Percentiles rank a stretch among this genome's conserved stretches.
Evolutionary conservation across 2,888 invertebrate genomes (phyloP).

Genomic region (Drosophila ezoana): DNA sequence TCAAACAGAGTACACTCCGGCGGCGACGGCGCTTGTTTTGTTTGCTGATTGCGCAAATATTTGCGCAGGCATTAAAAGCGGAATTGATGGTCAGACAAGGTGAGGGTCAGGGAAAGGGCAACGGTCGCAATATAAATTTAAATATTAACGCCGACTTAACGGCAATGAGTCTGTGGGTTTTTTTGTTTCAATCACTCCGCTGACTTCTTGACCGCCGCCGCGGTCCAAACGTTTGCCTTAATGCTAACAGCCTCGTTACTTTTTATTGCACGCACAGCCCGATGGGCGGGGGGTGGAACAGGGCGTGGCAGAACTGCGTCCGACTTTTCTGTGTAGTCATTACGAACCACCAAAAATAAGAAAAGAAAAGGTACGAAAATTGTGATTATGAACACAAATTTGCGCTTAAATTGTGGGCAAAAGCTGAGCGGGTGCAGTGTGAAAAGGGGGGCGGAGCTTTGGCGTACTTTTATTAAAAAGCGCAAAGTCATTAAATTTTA

Average conservation of each 20-base stretch:
- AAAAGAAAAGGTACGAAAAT: conserved; percentile 72
- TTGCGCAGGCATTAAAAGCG: conserved; percentile 77
- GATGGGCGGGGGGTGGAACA: conserved; percentile 5
- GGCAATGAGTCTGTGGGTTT: conserved; percentile 69
- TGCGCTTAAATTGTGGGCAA: conserved; percentile 68
- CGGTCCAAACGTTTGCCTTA: conserved; percentile 67
- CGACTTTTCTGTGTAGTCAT: conserved; percentile 68
- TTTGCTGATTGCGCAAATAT: conserved; percentile 81
- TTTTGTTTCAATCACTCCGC: conserved; percentile 50
- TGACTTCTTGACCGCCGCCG: conserved; percentile 57
- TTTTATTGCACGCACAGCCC: conserved; percentile 77
- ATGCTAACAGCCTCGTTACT: conserved; percentile 81
- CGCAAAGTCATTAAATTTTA: conserved; percentile 78
- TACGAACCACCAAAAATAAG: conserved; percentile 38
- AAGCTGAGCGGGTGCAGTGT: conserved; percentile 17
- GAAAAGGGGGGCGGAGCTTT: neutral
- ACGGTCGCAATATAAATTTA: conserved; percentile 74
- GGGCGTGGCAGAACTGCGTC: conserved; percentile 8
- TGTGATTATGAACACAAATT: conserved; percentile 79
- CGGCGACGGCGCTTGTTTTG: conserved; percentile 69
- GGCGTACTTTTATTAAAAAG: conserved; percentile 69
- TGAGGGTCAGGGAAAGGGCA: neutral
- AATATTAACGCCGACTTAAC: conserved; percentile 78
- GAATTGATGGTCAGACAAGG: conserved; percentile 67
- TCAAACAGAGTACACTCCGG: conserved; percentile 66